Evolutionary conservation across 1,140 invertebrate genomes (phyloP).

Genomic region (Psilanteris sp.): DNA sequence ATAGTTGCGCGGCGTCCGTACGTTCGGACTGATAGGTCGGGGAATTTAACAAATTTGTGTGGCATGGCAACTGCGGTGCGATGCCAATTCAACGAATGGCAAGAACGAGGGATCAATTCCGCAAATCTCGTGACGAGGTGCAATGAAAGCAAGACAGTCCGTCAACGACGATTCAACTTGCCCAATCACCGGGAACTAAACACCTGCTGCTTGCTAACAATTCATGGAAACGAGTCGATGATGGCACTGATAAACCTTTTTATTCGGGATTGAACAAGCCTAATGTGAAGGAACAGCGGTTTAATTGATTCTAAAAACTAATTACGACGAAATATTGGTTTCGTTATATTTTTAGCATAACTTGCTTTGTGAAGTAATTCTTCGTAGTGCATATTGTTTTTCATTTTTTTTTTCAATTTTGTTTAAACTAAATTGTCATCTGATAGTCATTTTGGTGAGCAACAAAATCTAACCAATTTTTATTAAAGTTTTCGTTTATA

Average conservation of each 20-base stretch:
- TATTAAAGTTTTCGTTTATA: too few relatives aligned
- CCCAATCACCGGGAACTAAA: slow-evolving; percentile 45
- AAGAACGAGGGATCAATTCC: slow-evolving; percentile 35
- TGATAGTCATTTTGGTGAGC: too few relatives aligned
- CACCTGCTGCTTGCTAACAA: slow-evolving; percentile 33
- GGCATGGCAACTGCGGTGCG: slow-evolving; percentile 28
- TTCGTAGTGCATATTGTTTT: too few relatives aligned
- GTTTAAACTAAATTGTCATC: too few relatives aligned
- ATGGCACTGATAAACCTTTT: slow-evolving; percentile 43
- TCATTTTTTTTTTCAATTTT: too few relatives aligned
- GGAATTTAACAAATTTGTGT: slow-evolving; percentile 30
- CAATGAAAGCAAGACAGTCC: slow-evolving; percentile 51
- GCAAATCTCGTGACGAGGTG: slow-evolving; percentile 48
- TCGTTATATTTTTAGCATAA: too few relatives aligned
- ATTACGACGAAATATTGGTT: too few relatives aligned
- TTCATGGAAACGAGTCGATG: slow-evolving; percentile 36
- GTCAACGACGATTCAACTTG: slow-evolving; percentile 44
- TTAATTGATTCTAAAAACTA: too few relatives aligned
- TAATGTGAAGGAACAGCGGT: slow-evolving; percentile 4
- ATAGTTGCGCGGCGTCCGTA: background rate
- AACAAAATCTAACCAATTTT: too few relatives aligned
- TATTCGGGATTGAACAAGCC: slow-evolving; percentile 18
- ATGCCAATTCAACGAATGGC: slow-evolving; percentile 15
- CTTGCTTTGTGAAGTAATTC: too few relatives aligned
- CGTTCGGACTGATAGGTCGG: slow-evolving; percentile 16